phyloP scores from a whole-genome alignment of 2,113 vertebrate species.

The Puntigrus tetrazona region DNA sequence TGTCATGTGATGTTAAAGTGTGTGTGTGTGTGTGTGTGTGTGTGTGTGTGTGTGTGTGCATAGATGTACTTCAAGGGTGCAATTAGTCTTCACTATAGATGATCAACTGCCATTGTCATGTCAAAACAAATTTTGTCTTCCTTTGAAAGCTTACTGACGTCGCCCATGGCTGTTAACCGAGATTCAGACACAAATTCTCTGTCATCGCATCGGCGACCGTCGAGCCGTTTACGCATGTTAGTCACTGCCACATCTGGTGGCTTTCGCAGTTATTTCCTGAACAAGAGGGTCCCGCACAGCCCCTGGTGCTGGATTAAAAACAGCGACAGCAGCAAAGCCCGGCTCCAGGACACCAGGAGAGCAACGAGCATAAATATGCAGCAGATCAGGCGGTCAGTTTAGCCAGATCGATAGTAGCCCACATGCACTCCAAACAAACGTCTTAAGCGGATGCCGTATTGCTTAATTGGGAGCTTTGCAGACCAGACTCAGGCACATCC shows the following conservation, averaged over 20 bases:
- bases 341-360: constrained; percentile 71
- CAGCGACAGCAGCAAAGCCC: constrained; percentile 51
- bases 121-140: constrained; percentile 79
- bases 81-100: constrained; percentile 62
- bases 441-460: constrained; percentile 77
- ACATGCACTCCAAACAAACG: constrained; percentile 75
- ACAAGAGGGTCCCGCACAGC: constrained; percentile 48
- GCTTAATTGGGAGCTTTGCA: constrained; percentile 84
- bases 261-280: constrained; percentile 58
- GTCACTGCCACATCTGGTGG: constrained; percentile 76
- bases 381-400: constrained; percentile 74
- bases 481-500: constrained; percentile 67
- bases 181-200: constrained; percentile 32
- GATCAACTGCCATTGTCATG: constrained; percentile 59
- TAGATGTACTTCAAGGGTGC: constrained; percentile 71
- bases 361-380: constrained; percentile 76
- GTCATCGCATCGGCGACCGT: constrained; percentile 61
- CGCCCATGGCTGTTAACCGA: constrained; percentile 44
- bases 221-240: constrained; percentile 77
- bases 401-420: constrained; percentile 76
- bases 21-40: constrained; percentile 5
- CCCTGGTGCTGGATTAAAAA: constrained; percentile 71
- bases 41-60: constrained; percentile 26
- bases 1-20: not conserved
- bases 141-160: constrained; percentile 65